A percentile compares a stretch with the other conserved stretches of the same genome.
These are phyloP conservation scores for Marcusenius ussheri DNA, from an alignment of 2,113 vertebrate genomes.

Conservation along the genomic window DNA sequence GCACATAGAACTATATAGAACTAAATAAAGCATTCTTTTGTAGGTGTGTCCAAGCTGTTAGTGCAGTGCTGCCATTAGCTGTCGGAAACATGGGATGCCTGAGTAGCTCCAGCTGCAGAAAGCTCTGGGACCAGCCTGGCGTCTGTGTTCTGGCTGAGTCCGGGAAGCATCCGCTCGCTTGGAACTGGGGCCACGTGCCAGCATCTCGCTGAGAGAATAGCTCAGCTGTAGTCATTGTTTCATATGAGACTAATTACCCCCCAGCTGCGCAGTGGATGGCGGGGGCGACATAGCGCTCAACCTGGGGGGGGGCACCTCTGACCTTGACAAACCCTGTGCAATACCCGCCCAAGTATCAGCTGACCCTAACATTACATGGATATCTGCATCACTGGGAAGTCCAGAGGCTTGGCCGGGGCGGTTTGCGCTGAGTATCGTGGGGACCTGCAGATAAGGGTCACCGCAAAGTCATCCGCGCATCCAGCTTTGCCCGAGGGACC, in stretches of 20 bases:
- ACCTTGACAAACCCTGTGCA: not conserved
- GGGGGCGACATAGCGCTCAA: no score
- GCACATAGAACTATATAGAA: not conserved
- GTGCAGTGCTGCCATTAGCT: not conserved
- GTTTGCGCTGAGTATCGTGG: not conserved
- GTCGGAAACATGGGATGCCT: not conserved
- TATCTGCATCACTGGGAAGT: not conserved
- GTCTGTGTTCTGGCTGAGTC: not conserved
- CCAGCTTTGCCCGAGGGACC: not conserved
- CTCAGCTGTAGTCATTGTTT: not conserved
- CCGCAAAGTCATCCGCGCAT: not conserved
- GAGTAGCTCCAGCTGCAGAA: not conserved
- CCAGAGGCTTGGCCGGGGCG: not conserved
- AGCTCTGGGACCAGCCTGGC: not conserved
- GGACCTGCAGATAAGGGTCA: not conserved
- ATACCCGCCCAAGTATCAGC: not conserved
- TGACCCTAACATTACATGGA: not conserved
- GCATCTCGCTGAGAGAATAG: not conserved
- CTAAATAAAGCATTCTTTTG: not conserved
- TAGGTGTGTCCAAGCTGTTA: not conserved
- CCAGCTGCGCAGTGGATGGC: not conserved
- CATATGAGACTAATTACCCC: not conserved
- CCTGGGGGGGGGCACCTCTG: not conserved
- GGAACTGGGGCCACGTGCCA: not conserved
- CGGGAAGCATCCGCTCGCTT: not conserved